These are phyloP conservation scores for Tigriopus japonicus DNA, from an alignment of 1,140 invertebrate species.

Conservation along the genomic window DNA sequence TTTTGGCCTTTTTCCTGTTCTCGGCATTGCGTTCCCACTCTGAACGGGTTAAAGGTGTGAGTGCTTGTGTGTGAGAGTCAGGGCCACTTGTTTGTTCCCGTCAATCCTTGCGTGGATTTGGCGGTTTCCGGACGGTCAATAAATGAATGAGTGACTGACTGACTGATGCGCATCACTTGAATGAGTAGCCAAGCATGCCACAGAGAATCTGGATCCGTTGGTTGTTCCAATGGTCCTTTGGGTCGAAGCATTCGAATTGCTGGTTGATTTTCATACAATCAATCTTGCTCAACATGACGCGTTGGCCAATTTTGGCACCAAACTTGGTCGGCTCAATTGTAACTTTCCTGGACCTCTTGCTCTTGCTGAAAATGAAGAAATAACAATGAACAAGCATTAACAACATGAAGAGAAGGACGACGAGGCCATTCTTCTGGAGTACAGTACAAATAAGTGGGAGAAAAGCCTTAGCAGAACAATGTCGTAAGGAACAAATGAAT, in stretches of 20 bases:
- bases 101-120: background rate
- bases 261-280: conserved; percentile 51
- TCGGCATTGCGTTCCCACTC: background rate
- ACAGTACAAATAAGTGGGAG: too few species aligned
- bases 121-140: background rate
- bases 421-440: too few species aligned
- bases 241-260: conserved; percentile 41
- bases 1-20: too few species aligned
- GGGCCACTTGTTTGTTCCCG: background rate
- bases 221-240: background rate
- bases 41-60: background rate
- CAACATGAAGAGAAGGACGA: too few species aligned
- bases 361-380: too few species aligned
- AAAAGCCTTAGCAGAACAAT: too few species aligned
- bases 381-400: too few species aligned
- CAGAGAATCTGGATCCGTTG: background rate
- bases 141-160: too few species aligned
- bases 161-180: background rate
- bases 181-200: background rate
- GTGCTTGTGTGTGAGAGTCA: background rate
- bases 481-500: too few species aligned
- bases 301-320: conserved; percentile 34
- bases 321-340: conserved; percentile 38
- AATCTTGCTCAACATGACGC: conserved; percentile 37
- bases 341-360: conserved; percentile 20